Percentiles rank a stretch among this genome's conserved stretches.
phyloP scores from a whole-genome alignment of 2,113 vertebrate species.

The Acinonyx jubatus region DNA sequence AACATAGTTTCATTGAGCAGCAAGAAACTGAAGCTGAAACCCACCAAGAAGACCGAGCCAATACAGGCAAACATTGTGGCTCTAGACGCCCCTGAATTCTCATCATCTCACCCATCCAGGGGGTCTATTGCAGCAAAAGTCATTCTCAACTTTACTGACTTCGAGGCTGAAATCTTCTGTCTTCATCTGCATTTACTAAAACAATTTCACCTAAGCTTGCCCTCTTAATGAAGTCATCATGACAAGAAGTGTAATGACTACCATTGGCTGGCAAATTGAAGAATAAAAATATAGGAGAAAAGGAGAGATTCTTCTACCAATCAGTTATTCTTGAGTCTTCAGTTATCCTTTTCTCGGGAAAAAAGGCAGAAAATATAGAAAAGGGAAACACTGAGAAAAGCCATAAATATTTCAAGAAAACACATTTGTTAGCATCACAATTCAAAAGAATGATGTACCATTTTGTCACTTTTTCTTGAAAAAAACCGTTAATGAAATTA shows the following conservation, averaged over 20 bases:
- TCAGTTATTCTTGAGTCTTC: neutral
- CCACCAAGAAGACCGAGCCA: neutral
- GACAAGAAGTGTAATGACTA: neutral
- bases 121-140: neutral
- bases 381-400: neutral
- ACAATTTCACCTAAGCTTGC: neutral
- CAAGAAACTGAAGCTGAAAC: neutral
- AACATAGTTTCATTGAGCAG: neutral
- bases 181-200: neutral
- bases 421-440: constrained; percentile 4
- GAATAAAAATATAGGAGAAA: neutral
- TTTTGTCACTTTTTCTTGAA: constrained; percentile 40
- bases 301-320: neutral
- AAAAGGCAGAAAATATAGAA: neutral
- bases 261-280: neutral
- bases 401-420: neutral
- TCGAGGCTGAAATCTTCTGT: neutral
- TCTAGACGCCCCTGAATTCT: neutral
- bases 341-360: neutral
- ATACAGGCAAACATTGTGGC: neutral
- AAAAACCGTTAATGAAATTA: constrained; percentile 71
- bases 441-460: constrained; percentile 30
- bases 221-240: neutral
- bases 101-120: neutral
- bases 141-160: neutral